phyloP scores from a whole-genome alignment of 2,113 vertebrate species.

The Falcunculus frontatus region DNA sequence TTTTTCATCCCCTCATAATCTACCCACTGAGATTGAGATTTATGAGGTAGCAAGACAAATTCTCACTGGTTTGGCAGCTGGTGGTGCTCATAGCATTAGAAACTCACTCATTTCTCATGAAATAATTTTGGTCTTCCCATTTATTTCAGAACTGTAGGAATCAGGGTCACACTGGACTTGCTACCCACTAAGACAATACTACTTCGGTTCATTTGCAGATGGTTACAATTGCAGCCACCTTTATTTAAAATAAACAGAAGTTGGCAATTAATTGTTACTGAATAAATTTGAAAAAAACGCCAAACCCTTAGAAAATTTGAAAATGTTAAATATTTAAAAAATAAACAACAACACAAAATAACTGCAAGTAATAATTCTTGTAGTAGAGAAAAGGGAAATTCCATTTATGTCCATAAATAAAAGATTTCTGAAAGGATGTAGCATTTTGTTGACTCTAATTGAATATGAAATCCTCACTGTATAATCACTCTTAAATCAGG shows the following conservation, averaged over 20 bases:
- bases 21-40: not conserved
- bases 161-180: not conserved
- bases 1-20: not conserved
- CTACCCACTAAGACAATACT: not conserved
- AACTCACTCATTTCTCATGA: not conserved
- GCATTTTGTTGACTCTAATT: not conserved
- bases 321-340: not conserved
- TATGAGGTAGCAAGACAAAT: not conserved
- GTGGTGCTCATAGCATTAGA: not conserved
- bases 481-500: not conserved
- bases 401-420: not conserved
- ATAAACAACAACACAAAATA: not conserved
- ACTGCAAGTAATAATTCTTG: not conserved
- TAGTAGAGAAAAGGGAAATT: not conserved
- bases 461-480: not conserved
- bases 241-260: not conserved
- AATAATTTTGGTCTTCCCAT: not conserved
- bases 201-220: not conserved
- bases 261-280: not conserved
- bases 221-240: not conserved
- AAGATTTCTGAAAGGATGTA: not conserved
- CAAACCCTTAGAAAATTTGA: not conserved
- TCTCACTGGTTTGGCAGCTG: not conserved
- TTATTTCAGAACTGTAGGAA: not conserved
- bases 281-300: not conserved